phyloP scores from a whole-genome alignment of 2,113 vertebrate genomes.

The Myrmecophaga tridactyla region DNA sequence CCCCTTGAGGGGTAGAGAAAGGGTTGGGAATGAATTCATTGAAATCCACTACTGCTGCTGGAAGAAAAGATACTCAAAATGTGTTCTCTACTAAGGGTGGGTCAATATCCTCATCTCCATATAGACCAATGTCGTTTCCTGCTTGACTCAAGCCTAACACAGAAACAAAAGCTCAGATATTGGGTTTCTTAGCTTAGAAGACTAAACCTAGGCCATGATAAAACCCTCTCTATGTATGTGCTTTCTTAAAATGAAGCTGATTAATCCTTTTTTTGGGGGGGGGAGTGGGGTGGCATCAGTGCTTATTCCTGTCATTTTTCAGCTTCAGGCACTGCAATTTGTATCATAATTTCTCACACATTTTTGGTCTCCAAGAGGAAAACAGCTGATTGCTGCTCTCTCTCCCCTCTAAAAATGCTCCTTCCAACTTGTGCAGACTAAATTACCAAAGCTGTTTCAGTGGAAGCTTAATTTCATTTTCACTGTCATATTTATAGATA shows the following conservation, averaged over 20 bases:
- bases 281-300: background rate
- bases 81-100: background rate
- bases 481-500: conserved; percentile 42
- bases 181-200: conserved; percentile 58
- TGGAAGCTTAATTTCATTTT: conserved; percentile 66
- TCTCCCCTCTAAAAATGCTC: conserved; percentile 57
- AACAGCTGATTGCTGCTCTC: conserved; percentile 37
- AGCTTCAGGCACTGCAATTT: conserved; percentile 58
- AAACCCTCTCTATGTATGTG: background rate
- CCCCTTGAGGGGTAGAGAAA: background rate
- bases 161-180: background rate
- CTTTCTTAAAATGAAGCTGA: conserved; percentile 41
- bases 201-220: background rate
- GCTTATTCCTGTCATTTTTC: conserved; percentile 72
- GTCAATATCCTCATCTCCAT: background rate
- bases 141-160: background rate
- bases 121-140: background rate
- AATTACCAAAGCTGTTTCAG: conserved; percentile 43
- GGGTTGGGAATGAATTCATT: background rate
- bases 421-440: background rate
- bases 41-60: background rate
- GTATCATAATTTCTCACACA: conserved; percentile 70
- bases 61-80: background rate
- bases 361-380: conserved; percentile 61
- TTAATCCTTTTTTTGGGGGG: conserved; percentile 61